Evolutionary conservation across 30 jellyfish, hydroid and myxozoan species (phyloP).

Genomic region (Chironex yamaguchii): DNA sequence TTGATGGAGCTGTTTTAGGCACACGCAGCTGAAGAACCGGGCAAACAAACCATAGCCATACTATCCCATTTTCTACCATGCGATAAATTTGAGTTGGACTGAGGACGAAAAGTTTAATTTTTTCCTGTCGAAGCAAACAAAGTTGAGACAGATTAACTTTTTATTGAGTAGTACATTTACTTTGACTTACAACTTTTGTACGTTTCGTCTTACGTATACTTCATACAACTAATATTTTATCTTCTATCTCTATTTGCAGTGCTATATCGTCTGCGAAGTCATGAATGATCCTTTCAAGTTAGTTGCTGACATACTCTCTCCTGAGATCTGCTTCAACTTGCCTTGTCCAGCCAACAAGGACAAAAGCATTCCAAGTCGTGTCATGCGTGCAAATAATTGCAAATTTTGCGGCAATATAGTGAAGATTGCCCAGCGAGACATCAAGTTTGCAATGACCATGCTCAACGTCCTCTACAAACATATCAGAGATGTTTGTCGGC

Average conservation of each 20-base stretch:
- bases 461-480: not conserved
- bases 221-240: too few species aligned
- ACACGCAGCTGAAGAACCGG: too few species aligned
- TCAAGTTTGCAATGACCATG: not conserved
- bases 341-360: not conserved
- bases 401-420: not conserved
- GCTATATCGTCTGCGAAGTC: not conserved
- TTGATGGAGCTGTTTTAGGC: too few species aligned
- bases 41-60: too few species aligned
- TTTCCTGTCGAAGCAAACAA: too few species aligned
- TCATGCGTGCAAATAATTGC: not conserved
- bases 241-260: not conserved
- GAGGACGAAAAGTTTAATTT: too few species aligned
- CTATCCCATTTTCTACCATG: too few species aligned
- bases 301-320: not conserved
- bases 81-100: too few species aligned
- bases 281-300: not conserved
- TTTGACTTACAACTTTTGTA: too few species aligned
- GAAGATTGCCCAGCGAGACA: not conserved
- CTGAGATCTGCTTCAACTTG: not conserved
- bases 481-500: not conserved
- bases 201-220: too few species aligned
- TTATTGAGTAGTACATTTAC: too few species aligned
- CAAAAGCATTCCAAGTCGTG: not conserved
- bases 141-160: too few species aligned